phyloP scores from a whole-genome alignment of 2,888 invertebrate genomes.

The Magallana nippona region DNA sequence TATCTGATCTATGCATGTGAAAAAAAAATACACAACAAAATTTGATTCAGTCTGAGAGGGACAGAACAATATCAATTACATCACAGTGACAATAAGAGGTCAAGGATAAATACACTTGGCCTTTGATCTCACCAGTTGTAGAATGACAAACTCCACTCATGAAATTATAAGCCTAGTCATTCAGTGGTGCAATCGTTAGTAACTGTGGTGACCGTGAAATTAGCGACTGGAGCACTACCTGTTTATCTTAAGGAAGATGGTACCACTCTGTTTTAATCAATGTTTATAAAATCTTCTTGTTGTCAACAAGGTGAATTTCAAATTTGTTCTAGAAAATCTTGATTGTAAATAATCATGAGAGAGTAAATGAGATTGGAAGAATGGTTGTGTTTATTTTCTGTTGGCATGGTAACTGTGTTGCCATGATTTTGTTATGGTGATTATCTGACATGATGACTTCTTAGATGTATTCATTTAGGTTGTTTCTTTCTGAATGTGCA shows the following conservation, averaged over 20 bases:
- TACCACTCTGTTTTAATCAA: no score
- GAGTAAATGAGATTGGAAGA: background rate
- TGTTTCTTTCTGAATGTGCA: background rate
- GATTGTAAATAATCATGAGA: background rate
- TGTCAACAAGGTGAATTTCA: background rate
- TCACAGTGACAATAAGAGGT: background rate
- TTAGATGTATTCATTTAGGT: slow-evolving; percentile 3
- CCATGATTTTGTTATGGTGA: slow-evolving; percentile 1
- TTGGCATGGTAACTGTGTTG: slow-evolving; percentile 11
- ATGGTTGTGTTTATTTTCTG: background rate
- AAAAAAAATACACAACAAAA: background rate
- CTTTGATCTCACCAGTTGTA: background rate
- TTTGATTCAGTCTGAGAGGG: no score
- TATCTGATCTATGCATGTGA: slow-evolving; percentile 20
- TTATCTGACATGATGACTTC: background rate
- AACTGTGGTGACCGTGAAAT: background rate
- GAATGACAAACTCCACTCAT: background rate
- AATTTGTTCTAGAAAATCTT: background rate
- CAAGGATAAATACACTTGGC: background rate
- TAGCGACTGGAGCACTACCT: background rate
- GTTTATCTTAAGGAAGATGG: no score
- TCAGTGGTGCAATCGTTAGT: background rate
- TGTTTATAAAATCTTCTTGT: no score
- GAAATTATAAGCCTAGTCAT: background rate
- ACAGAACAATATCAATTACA: background rate